Evolutionary conservation across 2,113 vertebrate species (phyloP), one percentile per base, ranked within the genome.

Genomic region (Hippocampus barbouri): DNA sequence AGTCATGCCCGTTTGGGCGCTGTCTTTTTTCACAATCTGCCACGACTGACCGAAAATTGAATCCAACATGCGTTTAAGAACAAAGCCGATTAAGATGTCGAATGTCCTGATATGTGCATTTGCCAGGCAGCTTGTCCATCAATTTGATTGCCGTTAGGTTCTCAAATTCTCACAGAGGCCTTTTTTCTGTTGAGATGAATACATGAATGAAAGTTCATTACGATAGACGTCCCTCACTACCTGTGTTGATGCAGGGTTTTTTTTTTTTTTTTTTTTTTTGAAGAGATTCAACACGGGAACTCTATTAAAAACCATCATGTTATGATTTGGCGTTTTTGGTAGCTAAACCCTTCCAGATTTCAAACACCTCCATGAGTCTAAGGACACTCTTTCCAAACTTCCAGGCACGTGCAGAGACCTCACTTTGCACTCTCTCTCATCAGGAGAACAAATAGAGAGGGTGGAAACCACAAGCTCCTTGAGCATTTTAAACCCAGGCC

Each of bases 51-150:
- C 34, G 59, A 45, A 66, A 51, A 64, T 71, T 66, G 25, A 86
- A 80, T 72, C 62, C 73, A 78, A 60, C 67, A 67, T 66, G 68
- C 60, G 43, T 47, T 51, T 47, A 30, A 76, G 72, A 83, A 87
- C 83, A 87, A 84, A 77, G 71, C 61, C 63, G 66, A 53, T 85
- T 82, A 75, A 65, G 70, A 66, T 79, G 34, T 67, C 62, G 21
- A 69, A 71, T 79, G 72, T 74, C 76, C 81, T 54, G 57, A 74
- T 71, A 73, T 56, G 72, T 77, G 23, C 21, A 16, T 60, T 72
- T 66, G 71, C 73, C 82, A 79, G 65, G 49, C 65, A 66, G 72
- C 45, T 62, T 73, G 70, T 77, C 60, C 56, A 49, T 64, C 70
- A 62, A 69, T 69, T 63, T 72, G 23, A 71, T 77, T 66, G 59